Evolutionary conservation across 1,140 invertebrate species (phyloP).

Genomic region (Drosophila equinoxialis): DNA sequence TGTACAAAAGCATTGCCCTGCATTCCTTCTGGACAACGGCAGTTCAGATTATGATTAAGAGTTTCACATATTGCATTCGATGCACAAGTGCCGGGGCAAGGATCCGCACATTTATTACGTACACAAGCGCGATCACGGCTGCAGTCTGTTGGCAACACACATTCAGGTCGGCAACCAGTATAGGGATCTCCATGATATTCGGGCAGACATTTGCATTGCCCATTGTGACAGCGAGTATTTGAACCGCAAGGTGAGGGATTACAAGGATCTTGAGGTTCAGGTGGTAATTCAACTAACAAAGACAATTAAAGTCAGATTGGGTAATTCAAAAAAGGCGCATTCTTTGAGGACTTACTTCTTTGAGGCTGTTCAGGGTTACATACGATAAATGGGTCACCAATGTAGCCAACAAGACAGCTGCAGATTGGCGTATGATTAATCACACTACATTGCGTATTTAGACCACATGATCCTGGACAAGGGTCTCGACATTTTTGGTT

Average conservation of each 20-base stretch:
- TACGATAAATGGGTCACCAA: constrained; percentile 90
- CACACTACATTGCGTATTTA: constrained; percentile 91
- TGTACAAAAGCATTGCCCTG: constrained; percentile 90
- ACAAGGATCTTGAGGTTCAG: constrained; percentile 85
- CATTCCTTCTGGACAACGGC: constrained; percentile 87
- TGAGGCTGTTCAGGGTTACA: constrained; percentile 83
- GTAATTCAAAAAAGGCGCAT: background rate
- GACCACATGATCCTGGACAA: constrained; percentile 90
- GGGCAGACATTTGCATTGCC: constrained; percentile 75
- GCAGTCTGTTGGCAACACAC: constrained; percentile 92
- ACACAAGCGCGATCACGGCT: constrained; percentile 88
- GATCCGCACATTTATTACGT: constrained; percentile 89
- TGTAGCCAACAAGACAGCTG: constrained; percentile 88
- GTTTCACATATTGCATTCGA: constrained; percentile 89
- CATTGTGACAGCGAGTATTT: constrained; percentile 67
- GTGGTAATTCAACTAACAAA: constrained; percentile 54
- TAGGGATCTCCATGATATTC: constrained; percentile 88
- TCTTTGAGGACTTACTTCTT: constrained; percentile 54
- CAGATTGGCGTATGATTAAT: constrained; percentile 93
- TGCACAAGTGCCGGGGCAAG: constrained; percentile 90
- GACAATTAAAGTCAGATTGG: background rate
- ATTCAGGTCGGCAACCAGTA: constrained; percentile 90
- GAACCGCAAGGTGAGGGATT: constrained; percentile 90
- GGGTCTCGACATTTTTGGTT: constrained; percentile 92
- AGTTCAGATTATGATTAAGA: constrained; percentile 90